Evolutionary conservation across 1,140 invertebrate species (phyloP).

Genomic region (Phthorimaea operculella): DNA sequence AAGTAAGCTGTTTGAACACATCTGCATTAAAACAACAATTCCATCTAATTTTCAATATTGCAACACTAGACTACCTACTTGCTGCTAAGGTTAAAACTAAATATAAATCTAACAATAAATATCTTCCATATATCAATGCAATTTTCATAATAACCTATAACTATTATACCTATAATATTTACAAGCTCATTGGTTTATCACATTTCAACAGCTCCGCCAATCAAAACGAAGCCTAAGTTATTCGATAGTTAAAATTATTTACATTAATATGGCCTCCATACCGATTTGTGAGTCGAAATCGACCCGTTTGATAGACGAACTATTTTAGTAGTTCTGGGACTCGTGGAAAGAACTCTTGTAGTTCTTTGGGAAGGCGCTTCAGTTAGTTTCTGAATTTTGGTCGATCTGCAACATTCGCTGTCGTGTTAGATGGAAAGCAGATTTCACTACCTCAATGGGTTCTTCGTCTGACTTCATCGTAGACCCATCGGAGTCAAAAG

Average conservation of each 20-base stretch:
- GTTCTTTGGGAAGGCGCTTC: constrained; percentile 71
- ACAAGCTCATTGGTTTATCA: constrained; percentile 65
- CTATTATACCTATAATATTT: constrained; percentile 50
- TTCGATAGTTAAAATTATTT: constrained; percentile 25
- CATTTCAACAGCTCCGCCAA: constrained; percentile 50
- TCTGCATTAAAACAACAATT: constrained; percentile 32
- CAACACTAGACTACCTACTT: not conserved
- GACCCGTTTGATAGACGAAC: constrained; percentile 68
- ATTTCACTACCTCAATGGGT: constrained; percentile 79
- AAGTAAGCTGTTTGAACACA: constrained; percentile 29
- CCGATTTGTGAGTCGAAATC: constrained; percentile 72
- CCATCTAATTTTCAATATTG: constrained; percentile 17
- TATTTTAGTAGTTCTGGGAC: constrained; percentile 72
- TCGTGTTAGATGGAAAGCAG: constrained; percentile 74
- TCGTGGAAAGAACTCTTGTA: constrained; percentile 56
- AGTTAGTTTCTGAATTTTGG: constrained; percentile 65
- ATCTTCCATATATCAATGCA: constrained; percentile 34
- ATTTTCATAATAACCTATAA: constrained; percentile 4
- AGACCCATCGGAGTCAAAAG: no score
- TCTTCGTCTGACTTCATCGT: constrained; percentile 74
- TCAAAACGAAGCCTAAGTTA: constrained; percentile 29
- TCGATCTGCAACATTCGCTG: constrained; percentile 62
- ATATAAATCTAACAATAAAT: constrained; percentile 43
- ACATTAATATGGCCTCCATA: constrained; percentile 80
- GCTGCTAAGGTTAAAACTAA: constrained; percentile 15